phyloP scores from a whole-genome alignment of 1,140 invertebrate species.

The Berghia stephanieae region DNA sequence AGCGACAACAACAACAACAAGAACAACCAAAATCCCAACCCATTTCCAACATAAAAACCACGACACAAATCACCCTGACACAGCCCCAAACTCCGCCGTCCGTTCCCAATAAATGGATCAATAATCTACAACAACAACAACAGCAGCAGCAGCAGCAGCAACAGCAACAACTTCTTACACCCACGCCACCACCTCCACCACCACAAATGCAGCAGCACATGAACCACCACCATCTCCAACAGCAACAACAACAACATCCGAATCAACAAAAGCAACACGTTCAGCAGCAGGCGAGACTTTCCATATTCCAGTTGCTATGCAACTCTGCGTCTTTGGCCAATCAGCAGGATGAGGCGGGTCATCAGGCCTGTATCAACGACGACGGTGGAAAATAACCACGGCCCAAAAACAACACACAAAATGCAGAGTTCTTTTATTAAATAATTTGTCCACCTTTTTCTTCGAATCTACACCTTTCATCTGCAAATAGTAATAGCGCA shows the following conservation, averaged over 20 bases:
- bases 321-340: too few species aligned
- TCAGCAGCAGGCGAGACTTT: too few species aligned
- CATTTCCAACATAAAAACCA: constrained; percentile 19
- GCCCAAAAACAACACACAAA: too few species aligned
- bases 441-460: too few species aligned
- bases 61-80: constrained; percentile 26
- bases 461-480: too few species aligned
- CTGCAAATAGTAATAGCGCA: too few species aligned
- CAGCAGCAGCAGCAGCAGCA: constrained; percentile 12
- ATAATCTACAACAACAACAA: constrained; percentile 22
- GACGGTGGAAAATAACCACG: too few species aligned
- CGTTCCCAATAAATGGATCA: constrained; percentile 7
- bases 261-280: neutral
- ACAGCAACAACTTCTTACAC: neutral
- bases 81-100: neutral
- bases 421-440: too few species aligned
- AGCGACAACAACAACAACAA: constrained; percentile 8
- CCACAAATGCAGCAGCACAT: neutral
- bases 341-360: too few species aligned
- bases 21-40: constrained; percentile 8
- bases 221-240: neutral
- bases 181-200: neutral
- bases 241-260: constrained; percentile 1
- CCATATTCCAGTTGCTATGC: too few species aligned
- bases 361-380: too few species aligned